These are phyloP conservation scores for Chalcosyrphus nemorum DNA, from an alignment of 2,888 invertebrate genomes.

Conservation along the genomic window DNA sequence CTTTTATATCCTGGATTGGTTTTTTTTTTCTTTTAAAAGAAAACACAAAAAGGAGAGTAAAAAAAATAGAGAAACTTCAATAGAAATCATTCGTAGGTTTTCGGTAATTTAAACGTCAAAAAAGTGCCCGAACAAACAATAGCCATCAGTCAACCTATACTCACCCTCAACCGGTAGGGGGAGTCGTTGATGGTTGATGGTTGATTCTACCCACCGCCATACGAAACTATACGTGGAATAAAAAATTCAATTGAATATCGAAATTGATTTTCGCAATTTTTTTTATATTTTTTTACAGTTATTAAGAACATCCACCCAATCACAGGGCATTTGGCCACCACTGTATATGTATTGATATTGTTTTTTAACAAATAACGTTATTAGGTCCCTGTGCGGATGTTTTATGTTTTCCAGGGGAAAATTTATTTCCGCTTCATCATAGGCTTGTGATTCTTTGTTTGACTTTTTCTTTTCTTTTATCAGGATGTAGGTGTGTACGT, in stretches of 20 bases:
- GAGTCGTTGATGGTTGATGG: too few relatives aligned
- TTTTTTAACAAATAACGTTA: constrained; percentile 37
- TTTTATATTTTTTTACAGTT: constrained; percentile 10
- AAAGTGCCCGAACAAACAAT: constrained; percentile 29
- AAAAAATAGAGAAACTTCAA: neutral
- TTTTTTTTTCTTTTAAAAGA: neutral
- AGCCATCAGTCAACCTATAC: constrained; percentile 1
- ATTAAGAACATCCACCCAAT: neutral
- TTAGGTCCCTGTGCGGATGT: constrained; percentile 13
- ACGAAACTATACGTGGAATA: constrained; percentile 40
- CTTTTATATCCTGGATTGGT: neutral
- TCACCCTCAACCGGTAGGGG: neutral
- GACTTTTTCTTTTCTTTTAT: neutral
- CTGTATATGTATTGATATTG: constrained; percentile 9
- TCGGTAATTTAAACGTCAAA: constrained; percentile 19
- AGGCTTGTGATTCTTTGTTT: constrained; percentile 4
- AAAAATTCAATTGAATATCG: constrained; percentile 25
- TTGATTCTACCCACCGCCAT: too few relatives aligned
- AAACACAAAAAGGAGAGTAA: neutral
- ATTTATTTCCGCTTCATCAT: constrained; percentile 7
- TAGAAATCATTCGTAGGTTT: constrained; percentile 12
- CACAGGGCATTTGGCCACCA: neutral
- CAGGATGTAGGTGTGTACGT: neutral
- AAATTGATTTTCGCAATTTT: constrained; percentile 21
- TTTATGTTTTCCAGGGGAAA: constrained; percentile 26